phyloP scores from a whole-genome alignment of 2,888 invertebrate species.

The Caenorhabditis angaria region DNA sequence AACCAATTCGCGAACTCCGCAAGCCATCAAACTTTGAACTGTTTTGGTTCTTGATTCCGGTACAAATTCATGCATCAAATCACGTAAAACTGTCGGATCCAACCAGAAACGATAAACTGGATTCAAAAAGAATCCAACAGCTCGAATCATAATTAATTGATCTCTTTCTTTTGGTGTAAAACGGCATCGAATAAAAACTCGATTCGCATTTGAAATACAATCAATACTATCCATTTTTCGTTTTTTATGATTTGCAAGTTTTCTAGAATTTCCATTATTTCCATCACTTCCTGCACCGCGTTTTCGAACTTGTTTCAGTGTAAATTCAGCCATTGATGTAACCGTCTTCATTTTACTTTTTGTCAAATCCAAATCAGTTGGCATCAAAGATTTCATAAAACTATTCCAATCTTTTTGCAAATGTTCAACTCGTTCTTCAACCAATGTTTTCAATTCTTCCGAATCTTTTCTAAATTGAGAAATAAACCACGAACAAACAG shows the following conservation, averaged over 20 bases:
- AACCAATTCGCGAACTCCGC: slow-evolving; percentile 66
- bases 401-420: slow-evolving; percentile 62
- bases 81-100: slow-evolving; percentile 67
- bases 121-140: slow-evolving; percentile 70
- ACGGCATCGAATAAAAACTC: slow-evolving; percentile 47
- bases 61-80: slow-evolving; percentile 70
- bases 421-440: slow-evolving; percentile 30
- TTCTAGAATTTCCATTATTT: neutral
- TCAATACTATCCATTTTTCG: slow-evolving; percentile 60
- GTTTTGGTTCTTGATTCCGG: slow-evolving; percentile 62
- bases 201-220: slow-evolving; percentile 13
- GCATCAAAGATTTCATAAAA: slow-evolving; percentile 51
- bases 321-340: neutral
- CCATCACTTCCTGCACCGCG: neutral
- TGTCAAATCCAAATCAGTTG: slow-evolving; percentile 51
- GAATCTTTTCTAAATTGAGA: slow-evolving; percentile 30
- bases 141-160: slow-evolving; percentile 67
- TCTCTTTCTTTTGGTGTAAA: slow-evolving; percentile 63
- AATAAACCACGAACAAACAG: slow-evolving; percentile 57
- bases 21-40: slow-evolving; percentile 66
- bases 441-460: slow-evolving; percentile 9
- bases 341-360: slow-evolving; percentile 23
- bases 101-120: slow-evolving; percentile 71
- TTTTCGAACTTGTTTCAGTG: slow-evolving; percentile 5
- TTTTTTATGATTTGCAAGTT: slow-evolving; percentile 33